Conservation (phyloP, 2,113 vertebrate genomes). For the Gambusia affinis region DNA sequence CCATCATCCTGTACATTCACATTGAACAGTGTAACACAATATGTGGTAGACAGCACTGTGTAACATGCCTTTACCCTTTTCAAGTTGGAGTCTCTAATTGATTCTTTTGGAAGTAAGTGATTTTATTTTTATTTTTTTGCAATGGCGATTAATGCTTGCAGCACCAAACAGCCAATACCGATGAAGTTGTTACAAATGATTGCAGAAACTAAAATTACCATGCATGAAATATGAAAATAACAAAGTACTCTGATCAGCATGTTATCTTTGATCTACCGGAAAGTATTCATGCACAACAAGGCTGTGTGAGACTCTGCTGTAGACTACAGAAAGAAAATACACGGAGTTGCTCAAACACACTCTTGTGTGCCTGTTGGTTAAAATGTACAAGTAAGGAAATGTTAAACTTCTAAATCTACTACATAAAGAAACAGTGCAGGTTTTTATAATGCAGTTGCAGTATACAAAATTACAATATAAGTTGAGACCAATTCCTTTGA, state of each 20-base stretch:
- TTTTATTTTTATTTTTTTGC: neutral
- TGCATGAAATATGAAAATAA: constrained; percentile 75
- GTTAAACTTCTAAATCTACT: constrained; percentile 57
- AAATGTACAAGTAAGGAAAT: constrained; percentile 63
- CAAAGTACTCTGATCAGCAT: constrained; percentile 60
- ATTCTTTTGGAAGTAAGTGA: constrained; percentile 32
- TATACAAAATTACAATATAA: constrained; percentile 62
- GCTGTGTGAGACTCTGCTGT: constrained; percentile 19
- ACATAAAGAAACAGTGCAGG: constrained; percentile 63
- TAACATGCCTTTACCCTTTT: constrained; percentile 47
- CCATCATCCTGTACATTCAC: constrained; percentile 70
- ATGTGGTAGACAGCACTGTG: constrained; percentile 51
- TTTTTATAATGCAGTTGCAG: constrained; percentile 51
- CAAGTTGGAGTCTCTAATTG: constrained; percentile 17
- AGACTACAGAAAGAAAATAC: constrained; percentile 50
- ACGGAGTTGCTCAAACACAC: constrained; percentile 49
- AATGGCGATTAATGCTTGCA: constrained; percentile 41
- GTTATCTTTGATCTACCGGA: constrained; percentile 41
- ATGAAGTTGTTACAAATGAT: constrained; percentile 28
- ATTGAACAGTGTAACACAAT: constrained; percentile 59
- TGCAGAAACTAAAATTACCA: constrained; percentile 25
- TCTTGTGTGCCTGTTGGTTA: constrained; percentile 66
- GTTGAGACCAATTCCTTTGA: constrained; percentile 54
- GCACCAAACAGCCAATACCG: constrained; percentile 43
- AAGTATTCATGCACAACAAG: constrained; percentile 57